phyloP scores from a whole-genome alignment of 2,888 invertebrate species.

The Pristionchus arcanus region DNA sequence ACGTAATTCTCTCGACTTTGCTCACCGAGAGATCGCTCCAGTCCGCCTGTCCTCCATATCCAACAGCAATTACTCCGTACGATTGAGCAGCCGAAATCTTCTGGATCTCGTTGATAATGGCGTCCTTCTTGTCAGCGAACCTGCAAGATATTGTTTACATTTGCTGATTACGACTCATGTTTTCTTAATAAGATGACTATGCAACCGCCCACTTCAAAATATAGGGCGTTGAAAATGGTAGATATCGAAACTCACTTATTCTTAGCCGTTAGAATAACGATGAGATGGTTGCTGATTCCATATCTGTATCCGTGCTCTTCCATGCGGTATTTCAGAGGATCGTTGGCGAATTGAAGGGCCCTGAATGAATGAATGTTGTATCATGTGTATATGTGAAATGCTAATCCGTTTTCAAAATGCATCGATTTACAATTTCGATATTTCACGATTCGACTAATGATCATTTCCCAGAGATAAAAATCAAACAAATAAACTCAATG shows the following conservation, averaged over 20 bases:
- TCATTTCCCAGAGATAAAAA: too few species aligned
- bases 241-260: constrained; percentile 4
- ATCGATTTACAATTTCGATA: too few species aligned
- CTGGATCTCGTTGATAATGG: background rate
- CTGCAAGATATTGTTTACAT: background rate
- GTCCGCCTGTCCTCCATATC: constrained; percentile 29
- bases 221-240: too few species aligned
- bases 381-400: too few species aligned
- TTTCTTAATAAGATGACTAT: too few species aligned
- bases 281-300: constrained; percentile 46
- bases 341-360: constrained; percentile 50
- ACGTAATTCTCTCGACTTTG: too few species aligned
- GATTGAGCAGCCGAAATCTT: constrained; percentile 1
- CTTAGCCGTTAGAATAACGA: constrained; percentile 44
- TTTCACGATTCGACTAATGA: too few species aligned
- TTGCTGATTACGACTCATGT: background rate
- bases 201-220: too few species aligned
- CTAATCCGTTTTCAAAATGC: too few species aligned
- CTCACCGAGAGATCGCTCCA: constrained; percentile 35
- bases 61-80: constrained; percentile 45
- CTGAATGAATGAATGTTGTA: background rate
- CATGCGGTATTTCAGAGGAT: constrained; percentile 9
- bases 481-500: background rate
- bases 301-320: constrained; percentile 37
- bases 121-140: constrained; percentile 8